A percentile compares a stretch with the other conserved stretches of the same genome.
phyloP scores from a whole-genome alignment of 2,797 vertebrate species.

The Pempheris klunzingeri region DNA sequence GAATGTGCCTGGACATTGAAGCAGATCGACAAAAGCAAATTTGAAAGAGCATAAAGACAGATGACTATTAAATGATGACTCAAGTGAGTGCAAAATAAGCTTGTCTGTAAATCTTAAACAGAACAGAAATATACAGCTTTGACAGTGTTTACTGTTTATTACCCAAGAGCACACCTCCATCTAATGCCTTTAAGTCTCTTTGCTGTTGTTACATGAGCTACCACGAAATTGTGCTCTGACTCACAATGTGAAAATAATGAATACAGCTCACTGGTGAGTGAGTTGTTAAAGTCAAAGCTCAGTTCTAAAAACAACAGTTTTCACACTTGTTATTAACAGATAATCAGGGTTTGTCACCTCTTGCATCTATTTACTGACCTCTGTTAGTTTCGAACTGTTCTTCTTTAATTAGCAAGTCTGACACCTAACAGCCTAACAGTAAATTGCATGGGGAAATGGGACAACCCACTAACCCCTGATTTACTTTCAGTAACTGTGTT shows the following conservation, averaged over 20 bases:
- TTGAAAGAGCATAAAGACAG: not conserved
- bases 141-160: not conserved
- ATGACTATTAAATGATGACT: too few species aligned
- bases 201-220: not conserved
- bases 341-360: not conserved
- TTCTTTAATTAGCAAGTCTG: slow-evolving; percentile 1
- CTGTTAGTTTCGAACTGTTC: not conserved
- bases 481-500: not conserved
- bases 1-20: slow-evolving; percentile 89
- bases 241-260: not conserved
- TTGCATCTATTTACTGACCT: not conserved
- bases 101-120: too few species aligned
- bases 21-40: slow-evolving; percentile 1
- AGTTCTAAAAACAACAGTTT: not conserved
- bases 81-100: not conserved
- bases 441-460: not conserved
- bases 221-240: not conserved
- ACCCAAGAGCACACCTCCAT: not conserved
- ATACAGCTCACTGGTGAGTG: not conserved
- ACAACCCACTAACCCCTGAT: not conserved
- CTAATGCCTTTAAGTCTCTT: not conserved
- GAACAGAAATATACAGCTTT: not conserved
- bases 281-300: not conserved
- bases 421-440: not conserved
- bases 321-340: not conserved